Evolutionary conservation across 2,797 vertebrate species (phyloP), one percentile per base, ranked within the genome.

Genomic region (Perodicticus potto): DNA sequence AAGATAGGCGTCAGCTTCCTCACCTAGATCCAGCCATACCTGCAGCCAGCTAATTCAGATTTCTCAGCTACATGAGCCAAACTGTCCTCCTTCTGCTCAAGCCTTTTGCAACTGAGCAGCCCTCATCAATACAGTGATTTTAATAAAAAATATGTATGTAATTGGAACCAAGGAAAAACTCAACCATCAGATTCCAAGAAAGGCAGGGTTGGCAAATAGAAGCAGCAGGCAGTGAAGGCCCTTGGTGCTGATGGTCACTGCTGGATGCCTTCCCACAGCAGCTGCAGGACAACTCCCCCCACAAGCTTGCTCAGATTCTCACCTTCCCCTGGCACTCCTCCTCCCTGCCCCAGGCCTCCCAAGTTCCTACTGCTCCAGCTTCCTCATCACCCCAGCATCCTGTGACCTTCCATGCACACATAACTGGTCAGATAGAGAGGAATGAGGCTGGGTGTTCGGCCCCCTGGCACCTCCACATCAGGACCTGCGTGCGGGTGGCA

Each of bases 221-320:
- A 45, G 82, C 63, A 53, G 45, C 22, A 27, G 82, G 43, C n/a
- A 43, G 32, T 27, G 22, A n/a, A n/a, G 20, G 65, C 13, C 16
- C 32, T 34, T 69, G n/a, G 1, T 5, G 1, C 45, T 7, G 9
- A 37, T 2, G 37, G 65, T 29, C 16, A 11, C 81, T 40, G 7
- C 11, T 4, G 25, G 1, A 12, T 0, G 10, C 37, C 59, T 53
- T n/a, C 16, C 57, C 59, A 25, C 25, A 61, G 43, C 43, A 2
- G 19, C 29, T 32, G 32, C 29, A 32, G 45, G 45, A 49, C 76
- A 55, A 5, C 9, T 19, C 32, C 49, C 5, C 73, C 19, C 37
- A 45, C 37, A 4, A 29, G 25, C 27, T 83, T 19, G 1, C 61
- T 22, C 2, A 9, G 12, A 10, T 25, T 67, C 61, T 23, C 13